Base-by-base conservation (phyloP, 2,113 vertebrate species). In the Planiliza haematocheilus region DNA sequence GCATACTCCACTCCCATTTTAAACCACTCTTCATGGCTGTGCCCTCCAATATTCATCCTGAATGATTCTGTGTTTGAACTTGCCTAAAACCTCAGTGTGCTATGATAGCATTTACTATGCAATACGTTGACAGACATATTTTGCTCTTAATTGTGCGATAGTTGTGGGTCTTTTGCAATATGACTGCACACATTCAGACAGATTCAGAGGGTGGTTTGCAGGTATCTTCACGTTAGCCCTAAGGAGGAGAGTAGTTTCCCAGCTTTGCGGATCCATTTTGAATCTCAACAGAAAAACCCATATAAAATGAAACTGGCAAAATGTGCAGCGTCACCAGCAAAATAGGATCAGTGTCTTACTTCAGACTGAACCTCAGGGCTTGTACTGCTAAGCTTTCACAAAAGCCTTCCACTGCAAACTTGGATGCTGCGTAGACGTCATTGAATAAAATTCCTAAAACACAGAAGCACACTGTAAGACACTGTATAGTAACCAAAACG, bases 351-450 rank as follows among this genome's bases (percentile, higher is more conserved):
- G 8, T 10, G 30, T 70, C 95, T 95, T 94, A 97, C 95, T 94
- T 95, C 50, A 97, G 90, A 68, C 94, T 94, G 86, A 97, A 96
- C 74, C 94, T 94, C 77, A 96, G 82, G 9, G 94, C 94, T 88
- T 96, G 95, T 50, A 96, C 92, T 4, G 95, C 95, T 58, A 96
- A 89, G 79, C 95, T 96, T 86, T 96, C 95, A 0, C 96, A 96
- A 77, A 96, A 96, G n/a, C 95, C 95, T 84, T 96, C 95, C 87
- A 95, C 91, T 17, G 95, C 95, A 86, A 97, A 96, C 81, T 95
- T 96, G 16, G 95, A 96, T 2, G 95, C 95, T 52, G 95, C 95
- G 17, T 97, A 97, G 74, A 96, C 83, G n/a, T 97, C 95, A 17
- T 96, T 96, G 91, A 97, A 96, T 77, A 97, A 86, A 67, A 96